Evolutionary conservation across 2,888 invertebrate species (phyloP).

Genomic region (Lasius platythorax): DNA sequence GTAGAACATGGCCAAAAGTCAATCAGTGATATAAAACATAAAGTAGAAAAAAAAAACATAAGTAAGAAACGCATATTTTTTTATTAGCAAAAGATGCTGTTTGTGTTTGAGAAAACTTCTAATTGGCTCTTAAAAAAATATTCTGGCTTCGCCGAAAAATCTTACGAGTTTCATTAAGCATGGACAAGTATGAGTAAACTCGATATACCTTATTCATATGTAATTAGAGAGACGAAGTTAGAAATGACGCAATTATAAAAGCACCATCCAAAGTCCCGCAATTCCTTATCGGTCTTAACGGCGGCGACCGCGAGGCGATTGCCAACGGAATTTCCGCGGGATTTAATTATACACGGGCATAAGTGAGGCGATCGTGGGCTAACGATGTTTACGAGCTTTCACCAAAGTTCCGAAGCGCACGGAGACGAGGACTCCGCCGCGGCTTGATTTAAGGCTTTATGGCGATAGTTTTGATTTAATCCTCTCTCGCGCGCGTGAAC

Average conservation of each 20-base stretch:
- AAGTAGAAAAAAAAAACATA: background rate
- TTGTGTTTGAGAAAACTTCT: background rate
- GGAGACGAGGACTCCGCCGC: slow-evolving; percentile 5
- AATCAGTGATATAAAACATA: background rate
- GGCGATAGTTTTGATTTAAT: slow-evolving; percentile 38
- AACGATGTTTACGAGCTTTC: slow-evolving; percentile 72
- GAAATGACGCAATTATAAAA: slow-evolving; percentile 38
- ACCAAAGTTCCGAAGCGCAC: slow-evolving; percentile 61
- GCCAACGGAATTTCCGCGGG: slow-evolving; percentile 57
- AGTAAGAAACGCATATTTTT: background rate
- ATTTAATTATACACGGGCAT: slow-evolving; percentile 69
- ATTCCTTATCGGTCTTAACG: slow-evolving; percentile 13
- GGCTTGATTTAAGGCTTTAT: slow-evolving; percentile 31
- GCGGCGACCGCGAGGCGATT: slow-evolving; percentile 50
- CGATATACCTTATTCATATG: background rate
- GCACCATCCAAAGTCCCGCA: background rate
- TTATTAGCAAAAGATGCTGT: background rate
- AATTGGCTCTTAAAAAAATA: background rate
- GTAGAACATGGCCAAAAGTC: background rate
- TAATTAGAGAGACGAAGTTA: slow-evolving; percentile 35
- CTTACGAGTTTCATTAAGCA: background rate
- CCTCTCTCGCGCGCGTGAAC: background rate
- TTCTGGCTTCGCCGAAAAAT: background rate
- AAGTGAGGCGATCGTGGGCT: slow-evolving; percentile 67
- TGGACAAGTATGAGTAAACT: background rate